These are phyloP conservation scores for Huso huso DNA, from an alignment of 2,797 vertebrate species.

Conservation along the genomic window DNA sequence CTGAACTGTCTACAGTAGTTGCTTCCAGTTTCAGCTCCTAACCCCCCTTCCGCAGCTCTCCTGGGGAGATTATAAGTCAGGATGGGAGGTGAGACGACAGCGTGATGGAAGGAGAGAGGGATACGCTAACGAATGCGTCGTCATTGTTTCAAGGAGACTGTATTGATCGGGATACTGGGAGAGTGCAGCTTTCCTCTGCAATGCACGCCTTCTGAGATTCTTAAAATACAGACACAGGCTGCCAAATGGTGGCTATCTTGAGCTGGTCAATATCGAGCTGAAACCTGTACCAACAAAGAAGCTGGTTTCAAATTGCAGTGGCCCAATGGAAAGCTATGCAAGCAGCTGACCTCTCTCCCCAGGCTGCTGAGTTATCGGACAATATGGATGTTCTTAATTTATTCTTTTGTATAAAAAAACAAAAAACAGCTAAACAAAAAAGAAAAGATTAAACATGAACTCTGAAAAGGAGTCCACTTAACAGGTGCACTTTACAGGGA, in stretches of 20 bases:
- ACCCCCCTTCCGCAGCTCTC: too few species aligned
- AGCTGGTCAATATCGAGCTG: neutral
- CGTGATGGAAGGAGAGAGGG: neutral
- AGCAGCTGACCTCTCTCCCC: conserved; percentile 27
- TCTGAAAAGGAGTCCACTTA: conserved; percentile 45
- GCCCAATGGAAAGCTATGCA: conserved; percentile 2
- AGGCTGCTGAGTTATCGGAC: conserved; percentile 33
- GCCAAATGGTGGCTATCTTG: too few species aligned
- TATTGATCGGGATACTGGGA: conserved; percentile 17
- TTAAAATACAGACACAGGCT: too few species aligned
- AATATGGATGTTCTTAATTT: too few species aligned
- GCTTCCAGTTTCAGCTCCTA: neutral
- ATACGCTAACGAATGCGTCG: neutral
- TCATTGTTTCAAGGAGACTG: conserved; percentile 5
- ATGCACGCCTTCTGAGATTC: neutral
- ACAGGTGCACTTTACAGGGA: conserved; percentile 66
- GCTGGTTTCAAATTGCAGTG: conserved; percentile 2
- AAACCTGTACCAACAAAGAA: neutral
- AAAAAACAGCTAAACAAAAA: conserved; percentile 35
- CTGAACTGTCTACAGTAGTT: neutral
- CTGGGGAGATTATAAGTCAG: too few species aligned
- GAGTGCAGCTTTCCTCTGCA: neutral
- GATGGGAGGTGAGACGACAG: too few species aligned
- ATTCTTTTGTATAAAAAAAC: conserved; percentile 36
- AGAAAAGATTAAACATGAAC: conserved; percentile 25